A percentile compares a stretch with the other conserved stretches of the same genome.
Evolutionary conservation across 2,113 vertebrate genomes (phyloP).

Genomic region (Myotis yumanensis): DNA sequence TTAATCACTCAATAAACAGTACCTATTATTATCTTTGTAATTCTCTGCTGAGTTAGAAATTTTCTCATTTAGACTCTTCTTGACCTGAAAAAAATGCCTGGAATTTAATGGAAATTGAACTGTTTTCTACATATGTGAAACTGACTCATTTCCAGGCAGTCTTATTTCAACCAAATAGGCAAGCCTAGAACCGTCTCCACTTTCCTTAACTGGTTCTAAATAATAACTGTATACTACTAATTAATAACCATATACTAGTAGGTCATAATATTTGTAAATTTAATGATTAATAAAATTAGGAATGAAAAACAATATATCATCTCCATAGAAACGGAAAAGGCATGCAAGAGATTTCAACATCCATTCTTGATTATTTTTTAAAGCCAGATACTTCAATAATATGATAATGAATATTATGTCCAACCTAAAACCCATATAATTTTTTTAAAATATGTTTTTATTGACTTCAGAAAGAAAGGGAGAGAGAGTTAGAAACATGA

Average conservation of each 20-base stretch:
- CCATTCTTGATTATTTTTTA: background rate
- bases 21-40: background rate
- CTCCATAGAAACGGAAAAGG: background rate
- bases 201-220: background rate
- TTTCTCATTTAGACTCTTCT: conserved; percentile 25
- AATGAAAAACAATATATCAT: background rate
- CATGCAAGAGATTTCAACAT: background rate
- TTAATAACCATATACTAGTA: background rate
- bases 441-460: too few species aligned
- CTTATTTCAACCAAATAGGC: background rate
- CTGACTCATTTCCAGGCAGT: background rate
- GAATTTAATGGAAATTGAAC: background rate
- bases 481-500: too few species aligned
- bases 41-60: conserved; percentile 3
- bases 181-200: background rate
- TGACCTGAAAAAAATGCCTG: background rate
- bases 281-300: background rate
- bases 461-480: background rate
- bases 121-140: background rate
- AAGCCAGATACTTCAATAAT: background rate
- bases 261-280: conserved; percentile 4
- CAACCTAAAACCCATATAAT: background rate
- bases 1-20: conserved; percentile 20
- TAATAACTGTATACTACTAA: background rate
- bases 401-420: background rate